These are phyloP conservation scores for Creontiades dilutus DNA, from an alignment of 2,888 invertebrate species.

Conservation along the genomic window DNA sequence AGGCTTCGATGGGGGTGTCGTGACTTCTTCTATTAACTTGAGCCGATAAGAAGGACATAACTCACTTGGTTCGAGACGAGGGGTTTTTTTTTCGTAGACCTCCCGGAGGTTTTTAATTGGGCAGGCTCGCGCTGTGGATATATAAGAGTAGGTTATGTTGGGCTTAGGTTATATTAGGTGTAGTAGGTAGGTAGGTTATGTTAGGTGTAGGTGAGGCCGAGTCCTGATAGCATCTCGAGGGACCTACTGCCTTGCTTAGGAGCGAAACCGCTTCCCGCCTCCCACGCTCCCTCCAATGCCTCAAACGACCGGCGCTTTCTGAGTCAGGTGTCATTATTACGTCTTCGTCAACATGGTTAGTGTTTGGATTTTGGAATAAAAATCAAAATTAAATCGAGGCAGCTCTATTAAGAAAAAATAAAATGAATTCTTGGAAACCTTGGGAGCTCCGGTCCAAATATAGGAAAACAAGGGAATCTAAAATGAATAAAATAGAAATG, in stretches of 20 bases:
- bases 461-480: too few species aligned
- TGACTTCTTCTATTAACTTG: constrained; percentile 3
- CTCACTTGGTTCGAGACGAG: neutral
- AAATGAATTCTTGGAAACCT: too few species aligned
- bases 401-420: too few species aligned
- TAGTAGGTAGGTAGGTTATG: neutral
- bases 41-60: constrained; percentile 44
- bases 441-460: too few species aligned
- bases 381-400: too few species aligned
- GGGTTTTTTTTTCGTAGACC: neutral
- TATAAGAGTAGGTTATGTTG: neutral
- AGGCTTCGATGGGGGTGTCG: neutral
- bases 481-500: too few species aligned
- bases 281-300: neutral
- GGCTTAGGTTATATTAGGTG: too few species aligned
- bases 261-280: constrained; percentile 61
- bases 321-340: neutral
- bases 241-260: constrained; percentile 70
- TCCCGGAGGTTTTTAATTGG: constrained; percentile 36
- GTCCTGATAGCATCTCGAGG: constrained; percentile 48
- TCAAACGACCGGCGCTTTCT: neutral
- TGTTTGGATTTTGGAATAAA: too few species aligned
- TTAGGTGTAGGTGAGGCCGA: neutral
- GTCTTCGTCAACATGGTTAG: neutral
- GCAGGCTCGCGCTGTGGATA: neutral